Base-by-base conservation (phyloP, 2,888 invertebrate genomes). In the Drosophila koepferae region DNA sequence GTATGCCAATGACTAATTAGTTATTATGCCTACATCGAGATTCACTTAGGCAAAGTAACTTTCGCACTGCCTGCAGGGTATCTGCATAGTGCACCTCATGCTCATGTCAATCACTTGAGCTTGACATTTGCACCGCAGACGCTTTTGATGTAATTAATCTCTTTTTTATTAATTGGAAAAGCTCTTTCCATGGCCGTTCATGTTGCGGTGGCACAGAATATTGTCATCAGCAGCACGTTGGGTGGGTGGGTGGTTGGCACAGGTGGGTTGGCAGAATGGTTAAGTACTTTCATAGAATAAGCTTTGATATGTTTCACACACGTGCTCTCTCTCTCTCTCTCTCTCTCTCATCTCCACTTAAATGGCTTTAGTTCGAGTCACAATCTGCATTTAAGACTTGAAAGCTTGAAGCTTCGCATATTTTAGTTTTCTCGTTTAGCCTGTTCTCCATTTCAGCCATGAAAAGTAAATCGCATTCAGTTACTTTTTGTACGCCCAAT, bases 401-500 rank as follows among this genome's bases (percentile, higher is more conserved):
- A 61, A 43, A 23, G 44, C 54, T 28, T 10, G 28, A 7, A 41
- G 40, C 18, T 51, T 10, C n/a, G 12, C 28, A 3, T 23, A 9
- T 60, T 48, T 34, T 49, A 9, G 23, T 28, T 20, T 12, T 48
- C n/a, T 1, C 1, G 31, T 44, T 55, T 43, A 12, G 44, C 18
- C 41, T 63, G 16, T 41, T 18, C 62, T 63, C 63, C 58, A 59
- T 40, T 63, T 49, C 34, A 40, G 56, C 63, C 44, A 43, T 46
- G 41, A 28, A 31, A 44, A 31, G 56, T 18, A 51, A 70, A 77
- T 82, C 66, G 48, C 44, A 79, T 73, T 51, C 54, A 46, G 68
- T 59, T 67, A 61, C 64, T 67, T 61, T 61, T 77, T 74, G 60
- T 60, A 72, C 55, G 80, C 72, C 64, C 76, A 64, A 82, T 82